Evolutionary conservation across 2,888 invertebrate genomes (phyloP), one percentile per base, ranked within the genome.

Genomic region (Drosophila suboccidentalis): DNA sequence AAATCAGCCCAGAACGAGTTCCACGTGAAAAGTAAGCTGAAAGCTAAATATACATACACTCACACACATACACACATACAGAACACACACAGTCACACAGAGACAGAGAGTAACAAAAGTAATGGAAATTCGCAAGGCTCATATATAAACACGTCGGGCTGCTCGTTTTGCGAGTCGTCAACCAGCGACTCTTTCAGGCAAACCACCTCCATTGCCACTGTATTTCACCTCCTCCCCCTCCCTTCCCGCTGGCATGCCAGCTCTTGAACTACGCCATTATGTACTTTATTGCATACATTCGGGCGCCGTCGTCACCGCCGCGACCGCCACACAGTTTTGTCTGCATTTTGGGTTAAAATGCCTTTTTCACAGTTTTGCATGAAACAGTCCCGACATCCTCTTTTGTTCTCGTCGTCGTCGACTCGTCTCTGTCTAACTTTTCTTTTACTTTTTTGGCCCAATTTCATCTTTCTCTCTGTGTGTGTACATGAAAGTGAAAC

Each of bases 241-340:
- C 8, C 19, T 1, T 10, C 36, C 36, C 1, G n/a, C 55, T 38
- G 75, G 66, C 70, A 59, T 74, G 59, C 80, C 82, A 85, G 82
- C 84, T 89, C 82, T 87, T 86, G 89, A 87, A 89, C 85, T 87
- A 62, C 89, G 89, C 89, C 85, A 85, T 85, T 85, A 87, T 85
- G 82, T 89, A 85, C 87, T 89, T 85, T 85, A 85, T 89, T 84
- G 89, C 89, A 85, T 87, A 85, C 87, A 89, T 89, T 85, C 82
- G 80, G 79, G 78, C 87, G 76, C 73, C 71, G 57, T 39, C 9
- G 49, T 15, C 53, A 44, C 17, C 54, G 55, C 51, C 50, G 55
- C 43, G n/a, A 64, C 63, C 78, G 69, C 58, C 65, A 49, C 65
- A 49, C 79, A 71, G 68, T 76, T 76, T 70, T 82, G 87, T 89